Conservation (phyloP, 1,140 invertebrate genomes). For the Contarinia nasturtii region DNA sequence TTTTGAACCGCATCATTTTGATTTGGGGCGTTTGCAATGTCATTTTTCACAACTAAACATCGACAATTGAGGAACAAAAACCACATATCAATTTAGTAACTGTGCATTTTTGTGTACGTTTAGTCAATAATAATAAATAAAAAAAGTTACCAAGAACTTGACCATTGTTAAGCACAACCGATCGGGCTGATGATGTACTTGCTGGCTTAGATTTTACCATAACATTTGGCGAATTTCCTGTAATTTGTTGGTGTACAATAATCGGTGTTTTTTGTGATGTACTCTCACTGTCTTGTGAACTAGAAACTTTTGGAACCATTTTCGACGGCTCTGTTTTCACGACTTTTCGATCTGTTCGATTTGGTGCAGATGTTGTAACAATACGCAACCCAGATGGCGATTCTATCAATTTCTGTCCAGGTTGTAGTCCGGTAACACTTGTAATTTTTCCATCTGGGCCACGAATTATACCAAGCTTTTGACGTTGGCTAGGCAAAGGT, state of each 20-base stretch:
- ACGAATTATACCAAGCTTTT: conserved; percentile 79
- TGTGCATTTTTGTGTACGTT: too few relatives aligned
- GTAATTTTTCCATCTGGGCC: conserved; percentile 69
- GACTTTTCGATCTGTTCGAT: background rate
- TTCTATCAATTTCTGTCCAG: conserved; percentile 84
- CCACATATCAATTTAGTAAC: too few relatives aligned
- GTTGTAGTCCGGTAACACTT: conserved; percentile 74
- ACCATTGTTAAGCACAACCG: too few relatives aligned
- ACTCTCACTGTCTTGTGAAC: background rate
- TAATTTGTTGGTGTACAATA: background rate
- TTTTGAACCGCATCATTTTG: background rate
- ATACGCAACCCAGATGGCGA: conserved; percentile 87
- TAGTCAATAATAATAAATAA: too few relatives aligned
- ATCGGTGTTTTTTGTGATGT: background rate
- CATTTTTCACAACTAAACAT: too few relatives aligned
- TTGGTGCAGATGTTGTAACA: conserved; percentile 44
- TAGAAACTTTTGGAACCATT: background rate
- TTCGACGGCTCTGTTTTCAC: background rate
- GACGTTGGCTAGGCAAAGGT: conserved; percentile 32
- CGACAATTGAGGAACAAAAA: too few relatives aligned
- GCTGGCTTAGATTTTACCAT: background rate
- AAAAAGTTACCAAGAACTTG: too few relatives aligned
- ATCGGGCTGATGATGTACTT: background rate
- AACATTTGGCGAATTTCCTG: background rate
- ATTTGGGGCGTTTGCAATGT: too few relatives aligned